These are phyloP conservation scores for Paratilapia polleni DNA, from an alignment of 2,113 vertebrate genomes.

Conservation along the genomic window DNA sequence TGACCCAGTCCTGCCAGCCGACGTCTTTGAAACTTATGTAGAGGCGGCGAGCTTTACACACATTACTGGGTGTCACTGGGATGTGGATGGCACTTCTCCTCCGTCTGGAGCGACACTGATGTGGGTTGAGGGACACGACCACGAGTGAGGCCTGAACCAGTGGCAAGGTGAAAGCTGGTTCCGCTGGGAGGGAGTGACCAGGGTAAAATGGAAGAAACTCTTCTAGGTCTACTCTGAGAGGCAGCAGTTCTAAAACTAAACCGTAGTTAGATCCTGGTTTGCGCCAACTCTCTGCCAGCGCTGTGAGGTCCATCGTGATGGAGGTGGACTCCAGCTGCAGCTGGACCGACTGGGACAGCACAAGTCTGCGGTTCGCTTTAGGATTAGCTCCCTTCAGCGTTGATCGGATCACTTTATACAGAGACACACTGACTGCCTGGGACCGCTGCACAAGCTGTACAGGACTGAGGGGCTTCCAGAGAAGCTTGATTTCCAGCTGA, in stretches of 20 bases:
- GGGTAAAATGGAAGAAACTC: slow-evolving; percentile 44
- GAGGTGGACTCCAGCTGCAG: slow-evolving; percentile 68
- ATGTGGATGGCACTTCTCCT: slow-evolving; percentile 71
- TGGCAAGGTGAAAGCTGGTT: slow-evolving; percentile 31
- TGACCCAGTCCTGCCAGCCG: slow-evolving; percentile 97
- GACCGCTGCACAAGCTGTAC: slow-evolving; percentile 20
- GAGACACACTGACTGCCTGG: slow-evolving; percentile 76
- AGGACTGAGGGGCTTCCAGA: slow-evolving; percentile 59
- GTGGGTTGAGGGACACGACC: slow-evolving; percentile 83
- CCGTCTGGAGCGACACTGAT: slow-evolving; percentile 79
- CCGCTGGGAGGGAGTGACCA: neutral
- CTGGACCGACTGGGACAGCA: slow-evolving; percentile 80
- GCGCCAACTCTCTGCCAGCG: slow-evolving; percentile 72
- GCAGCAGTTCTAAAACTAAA: slow-evolving; percentile 79
- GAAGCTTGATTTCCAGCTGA: slow-evolving; percentile 86
- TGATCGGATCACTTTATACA: slow-evolving; percentile 70
- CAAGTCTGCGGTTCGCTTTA: slow-evolving; percentile 54
- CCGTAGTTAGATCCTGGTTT: slow-evolving; percentile 69
- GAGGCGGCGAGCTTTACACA: slow-evolving; percentile 88
- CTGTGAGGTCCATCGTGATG: slow-evolving; percentile 83
- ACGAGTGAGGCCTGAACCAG: slow-evolving; percentile 81
- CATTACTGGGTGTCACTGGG: slow-evolving; percentile 58
- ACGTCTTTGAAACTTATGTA: slow-evolving; percentile 94
- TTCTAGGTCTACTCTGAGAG: neutral
- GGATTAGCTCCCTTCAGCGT: slow-evolving; percentile 64